Evolutionary conservation across 2,113 vertebrate genomes (phyloP).

Genomic region (Boleophthalmus pectinirostris): DNA sequence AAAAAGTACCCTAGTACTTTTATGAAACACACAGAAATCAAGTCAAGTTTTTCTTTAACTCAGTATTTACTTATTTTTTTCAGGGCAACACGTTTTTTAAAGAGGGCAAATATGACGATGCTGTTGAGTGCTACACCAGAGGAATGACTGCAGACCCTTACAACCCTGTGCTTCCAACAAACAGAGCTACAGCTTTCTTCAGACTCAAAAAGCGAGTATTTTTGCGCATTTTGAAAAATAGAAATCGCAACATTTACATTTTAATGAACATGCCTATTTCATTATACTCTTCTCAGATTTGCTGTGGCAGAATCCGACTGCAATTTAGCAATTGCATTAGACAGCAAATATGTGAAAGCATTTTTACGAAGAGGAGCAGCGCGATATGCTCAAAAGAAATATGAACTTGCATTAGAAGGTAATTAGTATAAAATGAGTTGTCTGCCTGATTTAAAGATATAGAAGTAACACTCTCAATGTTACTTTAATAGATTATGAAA

Average conservation of each 20-base stretch:
- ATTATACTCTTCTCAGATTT: constrained; percentile 71
- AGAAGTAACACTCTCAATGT: background rate
- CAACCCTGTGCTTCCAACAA: constrained; percentile 90
- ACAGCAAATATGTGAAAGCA: constrained; percentile 86
- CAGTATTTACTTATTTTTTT: constrained; percentile 3
- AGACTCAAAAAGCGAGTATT: constrained; percentile 87
- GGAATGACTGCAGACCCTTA: constrained; percentile 91
- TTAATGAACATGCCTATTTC: background rate
- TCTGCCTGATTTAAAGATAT: rapidly evolving
- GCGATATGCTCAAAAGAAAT: constrained; percentile 83
- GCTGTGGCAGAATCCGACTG: constrained; percentile 95
- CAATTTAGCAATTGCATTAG: constrained; percentile 90
- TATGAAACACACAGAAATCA: no score
- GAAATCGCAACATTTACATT: background rate
- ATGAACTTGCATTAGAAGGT: constrained; percentile 89
- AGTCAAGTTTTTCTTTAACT: background rate
- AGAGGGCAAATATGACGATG: constrained; percentile 89
- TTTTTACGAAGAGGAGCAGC: constrained; percentile 86
- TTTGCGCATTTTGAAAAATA: background rate
- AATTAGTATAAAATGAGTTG: background rate
- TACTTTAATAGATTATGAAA: constrained; percentile 86
- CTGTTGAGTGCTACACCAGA: constrained; percentile 90
- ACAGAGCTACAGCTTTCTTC: constrained; percentile 89
- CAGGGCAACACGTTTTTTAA: constrained; percentile 92
- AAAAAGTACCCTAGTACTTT: constrained; percentile 77